Percentiles rank a stretch among this genome's conserved stretches.
phyloP scores from a whole-genome alignment of 2,797 vertebrate species.

The Cheirogaleus major region DNA sequence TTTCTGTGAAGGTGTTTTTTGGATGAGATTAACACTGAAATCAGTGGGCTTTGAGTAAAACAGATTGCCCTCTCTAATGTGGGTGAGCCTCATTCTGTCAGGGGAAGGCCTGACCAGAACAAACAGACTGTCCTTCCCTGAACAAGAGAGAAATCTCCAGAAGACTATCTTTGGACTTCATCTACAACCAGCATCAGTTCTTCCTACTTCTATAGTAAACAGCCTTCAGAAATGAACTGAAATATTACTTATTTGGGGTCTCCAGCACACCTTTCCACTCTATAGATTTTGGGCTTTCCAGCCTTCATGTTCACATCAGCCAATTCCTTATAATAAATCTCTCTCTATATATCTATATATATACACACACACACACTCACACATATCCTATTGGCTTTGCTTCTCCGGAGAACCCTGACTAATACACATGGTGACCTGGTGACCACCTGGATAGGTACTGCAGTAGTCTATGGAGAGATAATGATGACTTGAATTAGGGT shows the following conservation, averaged over 20 bases:
- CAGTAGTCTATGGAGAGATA: not conserved
- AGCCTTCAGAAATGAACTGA: not conserved
- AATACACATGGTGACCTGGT: not conserved
- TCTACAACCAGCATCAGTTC: not conserved
- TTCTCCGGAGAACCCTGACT: not conserved
- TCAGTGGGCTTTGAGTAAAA: not conserved
- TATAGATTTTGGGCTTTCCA: not conserved
- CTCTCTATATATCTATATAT: not conserved
- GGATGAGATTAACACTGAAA: not conserved
- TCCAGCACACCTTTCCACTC: not conserved
- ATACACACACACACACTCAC: not conserved
- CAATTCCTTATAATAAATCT: not conserved
- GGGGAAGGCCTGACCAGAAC: not conserved
- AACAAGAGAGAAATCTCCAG: not conserved
- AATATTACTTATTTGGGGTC: not conserved
- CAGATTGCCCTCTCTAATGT: not conserved
- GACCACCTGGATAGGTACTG: not conserved
- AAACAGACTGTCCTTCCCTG: not conserved
- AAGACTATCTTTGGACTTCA: not conserved
- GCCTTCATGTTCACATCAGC: not conserved
- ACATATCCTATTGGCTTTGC: not conserved
- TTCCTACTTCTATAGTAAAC: not conserved
- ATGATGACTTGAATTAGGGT: not conserved
- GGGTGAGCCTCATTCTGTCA: not conserved
- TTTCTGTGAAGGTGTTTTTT: not conserved